Evolutionary conservation across 2,888 invertebrate genomes (phyloP).

Genomic region (Morinoia aosen): DNA sequence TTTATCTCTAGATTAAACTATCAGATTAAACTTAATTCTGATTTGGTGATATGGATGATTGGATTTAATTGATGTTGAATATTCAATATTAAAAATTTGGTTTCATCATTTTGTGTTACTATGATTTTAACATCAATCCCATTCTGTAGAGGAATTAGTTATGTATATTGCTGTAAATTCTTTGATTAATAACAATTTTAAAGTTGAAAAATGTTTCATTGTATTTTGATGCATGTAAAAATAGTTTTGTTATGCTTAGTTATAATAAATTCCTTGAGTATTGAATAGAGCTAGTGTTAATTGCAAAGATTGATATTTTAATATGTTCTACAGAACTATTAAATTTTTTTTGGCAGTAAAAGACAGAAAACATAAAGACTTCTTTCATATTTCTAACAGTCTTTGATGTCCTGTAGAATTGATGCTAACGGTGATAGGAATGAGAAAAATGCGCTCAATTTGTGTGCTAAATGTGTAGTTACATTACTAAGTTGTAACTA

Average conservation of each 20-base stretch:
- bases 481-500: no score
- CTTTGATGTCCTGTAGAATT: no score
- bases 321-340: no score
- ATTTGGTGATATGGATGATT: neutral
- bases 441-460: neutral
- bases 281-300: no score
- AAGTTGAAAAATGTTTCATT: no score
- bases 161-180: neutral
- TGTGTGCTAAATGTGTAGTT: neutral
- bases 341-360: no score
- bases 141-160: neutral
- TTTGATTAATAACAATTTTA: no score
- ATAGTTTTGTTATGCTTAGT: neutral
- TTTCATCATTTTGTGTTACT: neutral
- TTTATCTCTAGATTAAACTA: constrained; percentile 4
- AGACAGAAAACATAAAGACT: no score
- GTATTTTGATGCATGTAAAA: neutral
- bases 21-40: neutral
- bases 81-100: neutral
- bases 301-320: no score
- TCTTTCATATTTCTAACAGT: no score
- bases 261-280: neutral
- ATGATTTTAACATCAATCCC: neutral
- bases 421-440: no score
- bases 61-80: neutral